A percentile compares a stretch with the other conserved stretches of the same genome.
phyloP scores from a whole-genome alignment of 2,888 invertebrate species.

The Tetramorium bicarinatum region DNA sequence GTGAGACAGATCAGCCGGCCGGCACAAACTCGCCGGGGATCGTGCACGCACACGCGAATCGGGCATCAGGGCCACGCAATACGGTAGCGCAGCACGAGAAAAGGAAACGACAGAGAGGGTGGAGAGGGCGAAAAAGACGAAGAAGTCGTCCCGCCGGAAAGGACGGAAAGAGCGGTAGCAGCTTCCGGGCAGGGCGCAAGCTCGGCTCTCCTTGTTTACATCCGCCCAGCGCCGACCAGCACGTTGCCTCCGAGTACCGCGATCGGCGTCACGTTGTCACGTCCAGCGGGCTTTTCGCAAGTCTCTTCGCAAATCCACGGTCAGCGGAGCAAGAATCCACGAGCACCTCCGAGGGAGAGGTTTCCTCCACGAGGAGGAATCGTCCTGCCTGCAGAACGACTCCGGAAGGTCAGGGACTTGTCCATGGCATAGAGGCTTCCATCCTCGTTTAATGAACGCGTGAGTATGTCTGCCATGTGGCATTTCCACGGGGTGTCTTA shows the following conservation, averaged over 20 bases:
- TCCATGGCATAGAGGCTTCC: slow-evolving; percentile 64
- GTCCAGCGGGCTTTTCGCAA: neutral
- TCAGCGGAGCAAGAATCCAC: neutral
- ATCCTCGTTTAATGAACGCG: slow-evolving; percentile 70
- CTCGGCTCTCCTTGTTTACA: slow-evolving; percentile 74
- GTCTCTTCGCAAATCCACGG: neutral
- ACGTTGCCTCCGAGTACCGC: slow-evolving; percentile 66
- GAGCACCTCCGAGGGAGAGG: neutral
- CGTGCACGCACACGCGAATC: slow-evolving; percentile 37
- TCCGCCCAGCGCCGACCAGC: slow-evolving; percentile 67
- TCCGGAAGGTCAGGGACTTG: slow-evolving; percentile 37
- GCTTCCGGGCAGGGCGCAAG: slow-evolving; percentile 73
- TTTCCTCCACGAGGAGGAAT: neutral
- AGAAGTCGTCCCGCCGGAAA: slow-evolving; percentile 61
- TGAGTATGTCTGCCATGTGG: slow-evolving; percentile 68
- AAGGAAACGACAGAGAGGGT: slow-evolving; percentile 33
- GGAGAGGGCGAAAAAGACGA: slow-evolving; percentile 36
- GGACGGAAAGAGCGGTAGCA: slow-evolving; percentile 66
- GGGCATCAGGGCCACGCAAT: slow-evolving; percentile 1
- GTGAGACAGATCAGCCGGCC: slow-evolving; percentile 44
- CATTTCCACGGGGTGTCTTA: slow-evolving; percentile 21
- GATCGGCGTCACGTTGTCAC: slow-evolving; percentile 32
- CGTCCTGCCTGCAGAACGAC: neutral
- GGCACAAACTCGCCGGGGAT: slow-evolving; percentile 24
- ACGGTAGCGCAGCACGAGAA: neutral